Evolutionary conservation across 2,797 vertebrate genomes (phyloP).

Genomic region (Anniella stebbinsi): DNA sequence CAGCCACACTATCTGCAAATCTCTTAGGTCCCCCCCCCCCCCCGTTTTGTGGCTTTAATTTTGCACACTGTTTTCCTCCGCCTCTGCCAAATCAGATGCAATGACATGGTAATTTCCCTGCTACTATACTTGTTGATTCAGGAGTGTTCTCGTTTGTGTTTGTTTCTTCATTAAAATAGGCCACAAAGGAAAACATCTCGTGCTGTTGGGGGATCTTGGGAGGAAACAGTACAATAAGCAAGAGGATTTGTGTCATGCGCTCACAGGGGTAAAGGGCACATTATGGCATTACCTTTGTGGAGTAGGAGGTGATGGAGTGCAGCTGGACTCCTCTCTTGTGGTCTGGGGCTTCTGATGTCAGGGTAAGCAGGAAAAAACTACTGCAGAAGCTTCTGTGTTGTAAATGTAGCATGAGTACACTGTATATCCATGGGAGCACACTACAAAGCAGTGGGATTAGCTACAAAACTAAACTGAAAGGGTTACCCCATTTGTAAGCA

Average conservation of each 20-base stretch:
- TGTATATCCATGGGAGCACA: background rate
- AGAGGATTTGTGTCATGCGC: background rate
- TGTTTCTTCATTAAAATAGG: background rate
- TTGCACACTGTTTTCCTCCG: constrained; percentile 20
- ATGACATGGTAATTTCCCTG: constrained; percentile 39
- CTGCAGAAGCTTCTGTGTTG: background rate
- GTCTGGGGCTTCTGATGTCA: background rate
- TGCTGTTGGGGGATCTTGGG: background rate
- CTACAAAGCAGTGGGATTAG: background rate
- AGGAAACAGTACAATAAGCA: background rate
- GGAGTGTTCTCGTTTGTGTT: background rate
- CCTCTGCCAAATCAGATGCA: constrained; percentile 24
- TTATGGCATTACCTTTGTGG: background rate
- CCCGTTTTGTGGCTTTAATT: background rate
- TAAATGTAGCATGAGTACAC: background rate
- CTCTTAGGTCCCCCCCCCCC: background rate
- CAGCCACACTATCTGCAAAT: constrained; percentile 31
- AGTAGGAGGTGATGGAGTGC: background rate
- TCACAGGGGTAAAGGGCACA: background rate
- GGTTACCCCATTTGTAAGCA: background rate
- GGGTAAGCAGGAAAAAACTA: background rate
- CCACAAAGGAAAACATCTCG: background rate
- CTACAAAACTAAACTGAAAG: background rate
- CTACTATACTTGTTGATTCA: background rate
- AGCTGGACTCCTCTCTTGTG: too few relatives aligned